Conservation (phyloP, 2,113 vertebrate species). For the zebrafish (Danio rerio) region DNA sequence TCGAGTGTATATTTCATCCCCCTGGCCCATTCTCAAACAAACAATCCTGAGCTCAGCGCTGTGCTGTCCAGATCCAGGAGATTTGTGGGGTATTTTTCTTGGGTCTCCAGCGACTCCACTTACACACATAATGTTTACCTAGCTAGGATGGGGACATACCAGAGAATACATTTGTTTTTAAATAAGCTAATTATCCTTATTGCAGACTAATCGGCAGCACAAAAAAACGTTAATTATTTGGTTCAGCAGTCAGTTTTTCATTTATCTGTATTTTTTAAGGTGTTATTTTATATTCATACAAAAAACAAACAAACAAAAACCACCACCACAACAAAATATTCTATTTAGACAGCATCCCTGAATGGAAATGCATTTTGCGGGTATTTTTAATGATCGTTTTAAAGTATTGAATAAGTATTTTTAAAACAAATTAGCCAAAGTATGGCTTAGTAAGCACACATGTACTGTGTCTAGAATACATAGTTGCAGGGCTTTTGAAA, state of each 20-base stretch:
- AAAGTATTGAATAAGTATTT: neutral
- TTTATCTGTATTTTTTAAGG: too few relatives aligned
- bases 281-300: too few relatives aligned
- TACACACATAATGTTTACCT: slow-evolving; percentile 25
- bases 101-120: neutral
- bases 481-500: slow-evolving; percentile 66
- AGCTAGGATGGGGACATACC: neutral
- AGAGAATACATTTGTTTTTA: neutral
- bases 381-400: too few relatives aligned
- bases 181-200: slow-evolving; percentile 6
- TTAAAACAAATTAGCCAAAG: neutral
- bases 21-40: slow-evolving; percentile 38
- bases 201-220: too few relatives aligned
- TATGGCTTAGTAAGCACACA: neutral
- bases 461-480: slow-evolving; percentile 62
- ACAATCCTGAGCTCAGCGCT: slow-evolving; percentile 21
- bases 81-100: slow-evolving; percentile 61
- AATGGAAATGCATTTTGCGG: too few relatives aligned
- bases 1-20: slow-evolving; percentile 26
- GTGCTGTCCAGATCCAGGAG: slow-evolving; percentile 50
- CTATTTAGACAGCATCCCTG: too few relatives aligned
- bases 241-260: too few relatives aligned
- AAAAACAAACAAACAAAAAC: too few relatives aligned
- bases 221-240: too few relatives aligned
- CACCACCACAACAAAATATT: too few relatives aligned